A percentile compares a stretch with the other conserved stretches of the same genome.
These are phyloP conservation scores for Muscina levida DNA, from an alignment of 2,888 invertebrate genomes.

Conservation along the genomic window DNA sequence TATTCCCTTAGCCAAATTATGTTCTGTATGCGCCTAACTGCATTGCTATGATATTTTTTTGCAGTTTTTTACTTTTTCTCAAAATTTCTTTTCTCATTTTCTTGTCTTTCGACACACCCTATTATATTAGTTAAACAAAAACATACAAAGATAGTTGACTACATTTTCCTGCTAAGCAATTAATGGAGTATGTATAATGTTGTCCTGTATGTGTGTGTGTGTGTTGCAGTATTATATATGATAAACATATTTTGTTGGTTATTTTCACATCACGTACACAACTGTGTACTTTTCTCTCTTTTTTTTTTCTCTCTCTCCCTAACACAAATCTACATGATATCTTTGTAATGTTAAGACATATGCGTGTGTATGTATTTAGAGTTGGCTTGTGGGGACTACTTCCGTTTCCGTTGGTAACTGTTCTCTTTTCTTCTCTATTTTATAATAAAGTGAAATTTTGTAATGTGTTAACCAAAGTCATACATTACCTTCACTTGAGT, in stretches of 20 bases:
- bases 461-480: constrained; percentile 64
- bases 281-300: too few species aligned
- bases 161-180: neutral
- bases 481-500: constrained; percentile 48
- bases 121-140: too few species aligned
- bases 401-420: neutral
- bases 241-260: constrained; percentile 18
- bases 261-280: neutral
- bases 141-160: constrained; percentile 6
- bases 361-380: neutral
- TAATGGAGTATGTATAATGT: constrained; percentile 8
- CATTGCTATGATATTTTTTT: too few species aligned
- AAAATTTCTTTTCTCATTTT: too few species aligned
- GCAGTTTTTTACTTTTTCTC: too few species aligned
- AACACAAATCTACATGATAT: too few species aligned
- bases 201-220: neutral
- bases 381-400: neutral
- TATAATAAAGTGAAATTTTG: constrained; percentile 32
- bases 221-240: constrained; percentile 4
- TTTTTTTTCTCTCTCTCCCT: too few species aligned
- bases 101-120: too few species aligned
- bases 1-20: too few species aligned
- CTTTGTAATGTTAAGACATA: too few species aligned
- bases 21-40: too few species aligned
- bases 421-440: neutral